Conservation (phyloP, 2,113 vertebrate genomes). For the Octodon degus region DNA sequence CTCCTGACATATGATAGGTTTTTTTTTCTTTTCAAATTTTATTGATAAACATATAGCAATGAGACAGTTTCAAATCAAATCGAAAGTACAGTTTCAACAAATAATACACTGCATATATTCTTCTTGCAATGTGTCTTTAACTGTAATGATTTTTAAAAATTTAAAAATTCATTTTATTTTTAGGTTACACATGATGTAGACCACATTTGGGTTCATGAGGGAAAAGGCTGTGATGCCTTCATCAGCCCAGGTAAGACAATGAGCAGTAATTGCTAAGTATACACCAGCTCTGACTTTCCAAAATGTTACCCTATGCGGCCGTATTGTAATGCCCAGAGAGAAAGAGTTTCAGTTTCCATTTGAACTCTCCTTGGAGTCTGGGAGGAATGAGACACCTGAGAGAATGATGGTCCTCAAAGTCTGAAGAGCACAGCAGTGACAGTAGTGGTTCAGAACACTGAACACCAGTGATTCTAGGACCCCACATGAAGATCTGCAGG, state of each 20-base stretch:
- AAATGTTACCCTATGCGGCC: neutral
- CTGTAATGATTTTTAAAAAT: neutral
- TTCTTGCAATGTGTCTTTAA: no score
- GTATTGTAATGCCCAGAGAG: neutral
- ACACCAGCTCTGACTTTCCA: neutral
- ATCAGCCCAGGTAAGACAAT: neutral
- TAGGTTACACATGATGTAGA: neutral
- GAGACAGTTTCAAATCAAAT: no score
- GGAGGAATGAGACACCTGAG: neutral
- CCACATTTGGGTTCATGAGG: neutral
- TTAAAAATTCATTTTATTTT: neutral
- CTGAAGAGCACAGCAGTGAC: neutral
- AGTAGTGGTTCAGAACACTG: neutral
- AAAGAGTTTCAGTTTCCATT: neutral
- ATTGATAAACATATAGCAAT: no score
- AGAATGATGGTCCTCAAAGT: neutral
- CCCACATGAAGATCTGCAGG: rapidly evolving
- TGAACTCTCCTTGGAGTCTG: neutral
- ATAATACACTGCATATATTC: no score
- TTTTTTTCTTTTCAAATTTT: no score
- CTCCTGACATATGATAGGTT: neutral
- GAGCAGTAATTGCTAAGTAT: neutral
- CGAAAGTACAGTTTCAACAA: no score
- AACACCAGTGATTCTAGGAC: rapidly evolving
- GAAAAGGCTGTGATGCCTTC: neutral